A percentile compares a stretch with the other conserved stretches of the same genome.
Conservation (phyloP, 2,113 vertebrate species). For the Henicopernis longicauda region DNA sequence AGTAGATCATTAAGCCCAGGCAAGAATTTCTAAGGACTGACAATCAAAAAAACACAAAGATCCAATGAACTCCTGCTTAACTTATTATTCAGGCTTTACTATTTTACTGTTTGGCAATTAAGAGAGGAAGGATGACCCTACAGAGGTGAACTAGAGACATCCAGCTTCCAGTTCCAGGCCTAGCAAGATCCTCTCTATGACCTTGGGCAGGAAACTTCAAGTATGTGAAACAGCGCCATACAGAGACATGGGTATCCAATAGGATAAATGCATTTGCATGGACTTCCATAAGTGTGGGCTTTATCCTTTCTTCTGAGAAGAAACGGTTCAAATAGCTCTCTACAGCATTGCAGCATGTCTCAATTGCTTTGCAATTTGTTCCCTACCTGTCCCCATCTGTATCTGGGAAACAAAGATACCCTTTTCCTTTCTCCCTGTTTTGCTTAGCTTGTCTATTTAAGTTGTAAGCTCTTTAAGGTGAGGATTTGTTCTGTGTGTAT, state of each 20-base stretch:
- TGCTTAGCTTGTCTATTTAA: neutral
- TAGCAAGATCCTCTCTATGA: neutral
- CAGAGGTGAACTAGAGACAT: neutral
- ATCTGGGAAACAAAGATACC: neutral
- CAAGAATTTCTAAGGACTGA: neutral
- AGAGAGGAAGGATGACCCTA: neutral
- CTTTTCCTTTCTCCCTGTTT: neutral
- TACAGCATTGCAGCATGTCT: neutral
- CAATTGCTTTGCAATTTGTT: neutral
- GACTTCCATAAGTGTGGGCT: fast-evolving
- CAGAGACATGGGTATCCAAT: neutral
- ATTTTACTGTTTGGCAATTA: neutral
- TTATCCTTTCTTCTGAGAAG: neutral
- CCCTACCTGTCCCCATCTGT: neutral
- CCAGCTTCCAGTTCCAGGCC: neutral
- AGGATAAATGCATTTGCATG: neutral
- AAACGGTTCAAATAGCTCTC: neutral
- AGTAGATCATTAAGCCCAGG: neutral
- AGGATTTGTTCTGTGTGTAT: neutral
- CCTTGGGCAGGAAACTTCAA: neutral
- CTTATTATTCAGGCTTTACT: neutral
- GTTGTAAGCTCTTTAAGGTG: neutral
- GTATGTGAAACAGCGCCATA: neutral
- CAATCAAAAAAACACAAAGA: neutral
- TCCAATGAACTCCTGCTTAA: neutral